Conservation (phyloP, 1,140 invertebrate genomes). For the Melanaphis sacchari region DNA sequence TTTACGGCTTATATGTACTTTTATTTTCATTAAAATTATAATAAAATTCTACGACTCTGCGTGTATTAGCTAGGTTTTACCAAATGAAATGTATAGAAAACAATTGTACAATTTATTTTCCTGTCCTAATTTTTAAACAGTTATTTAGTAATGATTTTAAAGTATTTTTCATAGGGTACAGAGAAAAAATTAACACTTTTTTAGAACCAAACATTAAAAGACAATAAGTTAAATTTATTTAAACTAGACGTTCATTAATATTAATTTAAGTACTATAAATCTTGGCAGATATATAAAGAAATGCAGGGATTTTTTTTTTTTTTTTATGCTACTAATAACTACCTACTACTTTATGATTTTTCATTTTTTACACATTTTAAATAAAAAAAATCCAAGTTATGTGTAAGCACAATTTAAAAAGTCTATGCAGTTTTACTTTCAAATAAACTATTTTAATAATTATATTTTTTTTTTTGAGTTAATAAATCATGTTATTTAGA, state of each 20-base stretch:
- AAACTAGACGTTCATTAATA: background rate
- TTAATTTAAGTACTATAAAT: slow-evolving; percentile 34
- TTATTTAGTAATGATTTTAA: background rate
- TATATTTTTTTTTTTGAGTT: background rate
- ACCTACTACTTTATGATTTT: background rate
- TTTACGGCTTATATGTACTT: no score
- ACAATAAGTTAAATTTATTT: background rate
- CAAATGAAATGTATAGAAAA: background rate
- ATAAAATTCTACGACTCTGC: background rate
- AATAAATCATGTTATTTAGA: background rate
- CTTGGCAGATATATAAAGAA: background rate
- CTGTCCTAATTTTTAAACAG: no score
- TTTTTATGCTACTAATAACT: background rate
- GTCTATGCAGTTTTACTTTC: background rate
- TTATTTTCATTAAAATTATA: background rate
- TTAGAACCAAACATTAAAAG: background rate
- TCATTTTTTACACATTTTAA: background rate
- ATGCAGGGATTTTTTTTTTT: background rate
- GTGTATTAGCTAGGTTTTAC: background rate
- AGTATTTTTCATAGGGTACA: background rate
- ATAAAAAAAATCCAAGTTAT: background rate
- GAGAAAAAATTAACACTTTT: background rate
- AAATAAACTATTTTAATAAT: background rate
- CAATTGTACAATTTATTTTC: background rate
- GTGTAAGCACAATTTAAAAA: background rate